A percentile compares a stretch with the other conserved stretches of the same genome.
Evolutionary conservation across 1,140 invertebrate species (phyloP).

Genomic region (Procambarus virginalis): DNA sequence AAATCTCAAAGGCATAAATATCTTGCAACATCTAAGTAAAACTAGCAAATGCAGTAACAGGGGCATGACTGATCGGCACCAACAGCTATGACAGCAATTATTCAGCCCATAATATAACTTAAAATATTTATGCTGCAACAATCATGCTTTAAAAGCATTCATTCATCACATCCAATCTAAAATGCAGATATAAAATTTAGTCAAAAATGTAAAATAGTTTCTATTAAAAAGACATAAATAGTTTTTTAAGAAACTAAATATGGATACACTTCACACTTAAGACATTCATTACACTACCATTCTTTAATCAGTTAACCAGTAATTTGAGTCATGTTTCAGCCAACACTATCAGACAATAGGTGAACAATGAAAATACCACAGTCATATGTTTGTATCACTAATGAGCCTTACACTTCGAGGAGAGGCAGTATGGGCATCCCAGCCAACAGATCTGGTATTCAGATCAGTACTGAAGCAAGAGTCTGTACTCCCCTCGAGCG

Average conservation of each 20-base stretch:
- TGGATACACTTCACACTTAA: constrained; percentile 31
- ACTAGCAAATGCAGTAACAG: constrained; percentile 16
- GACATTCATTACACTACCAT: constrained; percentile 34
- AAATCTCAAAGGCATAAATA: constrained; percentile 9
- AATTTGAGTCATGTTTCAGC: background rate
- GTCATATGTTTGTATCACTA: constrained; percentile 54
- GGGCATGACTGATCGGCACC: constrained; percentile 16
- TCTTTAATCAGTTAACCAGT: background rate
- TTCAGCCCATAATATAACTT: background rate
- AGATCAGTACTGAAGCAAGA: constrained; percentile 18
- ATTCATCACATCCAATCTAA: background rate
- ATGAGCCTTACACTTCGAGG: constrained; percentile 36
- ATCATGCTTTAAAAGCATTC: background rate
- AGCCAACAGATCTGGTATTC: background rate
- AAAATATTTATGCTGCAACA: background rate
- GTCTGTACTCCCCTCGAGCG: background rate
- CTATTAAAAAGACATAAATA: constrained; percentile 31
- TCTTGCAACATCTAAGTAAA: background rate
- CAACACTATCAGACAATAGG: constrained; percentile 28
- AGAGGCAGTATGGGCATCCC: background rate
- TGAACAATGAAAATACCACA: constrained; percentile 53
- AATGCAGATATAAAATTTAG: background rate
- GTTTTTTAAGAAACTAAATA: constrained; percentile 21
- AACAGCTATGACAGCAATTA: background rate
- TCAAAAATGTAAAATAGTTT: background rate